phyloP scores from a whole-genome alignment of 2,888 invertebrate genomes.

The Dinocampus coccinellae region DNA sequence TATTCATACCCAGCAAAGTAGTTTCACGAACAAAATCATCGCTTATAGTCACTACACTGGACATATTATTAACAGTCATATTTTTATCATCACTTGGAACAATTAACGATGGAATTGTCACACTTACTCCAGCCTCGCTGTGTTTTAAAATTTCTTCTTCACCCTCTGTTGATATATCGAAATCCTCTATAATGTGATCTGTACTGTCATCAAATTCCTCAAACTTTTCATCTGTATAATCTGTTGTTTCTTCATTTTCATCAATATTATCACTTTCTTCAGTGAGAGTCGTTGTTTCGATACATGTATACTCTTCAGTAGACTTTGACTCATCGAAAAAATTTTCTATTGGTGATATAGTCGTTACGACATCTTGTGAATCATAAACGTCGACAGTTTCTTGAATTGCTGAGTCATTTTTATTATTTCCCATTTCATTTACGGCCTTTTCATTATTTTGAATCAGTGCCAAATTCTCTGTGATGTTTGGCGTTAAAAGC shows the following conservation, averaged over 20 bases:
- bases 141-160: constrained; percentile 60
- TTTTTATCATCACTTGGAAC: constrained; percentile 39
- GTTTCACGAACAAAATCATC: constrained; percentile 58
- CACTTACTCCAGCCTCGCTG: constrained; percentile 60
- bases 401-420: constrained; percentile 44
- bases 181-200: constrained; percentile 40
- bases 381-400: constrained; percentile 45
- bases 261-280: neutral
- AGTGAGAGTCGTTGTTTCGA: neutral
- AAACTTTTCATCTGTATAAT: neutral
- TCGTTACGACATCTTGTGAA: constrained; percentile 22
- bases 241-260: constrained; percentile 19
- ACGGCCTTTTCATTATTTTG: constrained; percentile 40
- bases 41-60: constrained; percentile 57
- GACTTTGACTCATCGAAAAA: constrained; percentile 44
- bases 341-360: constrained; percentile 6
- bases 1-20: constrained; percentile 56
- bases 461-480: constrained; percentile 31
- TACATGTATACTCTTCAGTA: constrained; percentile 35
- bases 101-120: constrained; percentile 34
- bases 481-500: constrained; percentile 36
- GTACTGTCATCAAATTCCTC: constrained; percentile 33
- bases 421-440: constrained; percentile 42
- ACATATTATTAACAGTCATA: constrained; percentile 49
- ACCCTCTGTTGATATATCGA: constrained; percentile 56